Evolutionary conservation across 2,797 vertebrate species (phyloP).

Genomic region (Chaenodraco wilsoni): DNA sequence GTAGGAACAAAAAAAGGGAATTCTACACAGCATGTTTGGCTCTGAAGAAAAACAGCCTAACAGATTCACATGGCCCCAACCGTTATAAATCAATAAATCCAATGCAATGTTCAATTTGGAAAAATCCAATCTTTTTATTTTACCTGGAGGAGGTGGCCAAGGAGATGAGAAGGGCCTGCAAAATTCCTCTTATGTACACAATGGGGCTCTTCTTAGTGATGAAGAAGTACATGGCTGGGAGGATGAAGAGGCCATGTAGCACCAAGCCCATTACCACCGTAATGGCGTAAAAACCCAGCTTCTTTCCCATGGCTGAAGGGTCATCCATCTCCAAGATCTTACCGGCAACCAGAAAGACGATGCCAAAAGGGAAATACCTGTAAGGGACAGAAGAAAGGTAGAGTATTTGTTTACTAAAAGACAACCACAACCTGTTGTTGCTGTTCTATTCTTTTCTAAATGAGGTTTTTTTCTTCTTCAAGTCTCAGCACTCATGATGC

Average conservation of each 20-base stretch:
- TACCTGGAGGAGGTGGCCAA: slow-evolving; percentile 98
- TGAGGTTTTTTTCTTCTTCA: not conserved
- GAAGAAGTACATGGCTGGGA: slow-evolving; percentile 96
- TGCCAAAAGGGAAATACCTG: slow-evolving; percentile 98
- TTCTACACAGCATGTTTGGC: not conserved
- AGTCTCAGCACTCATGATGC: not conserved
- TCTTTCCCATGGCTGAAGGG: slow-evolving; percentile 94
- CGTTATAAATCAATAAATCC: not conserved
- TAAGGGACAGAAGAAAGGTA: not conserved
- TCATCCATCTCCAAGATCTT: slow-evolving; percentile 99
- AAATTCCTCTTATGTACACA: slow-evolving; percentile 95
- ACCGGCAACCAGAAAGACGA: slow-evolving; percentile 97
- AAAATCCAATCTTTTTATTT: not conserved
- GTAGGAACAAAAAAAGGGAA: too few relatives aligned
- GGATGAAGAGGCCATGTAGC: slow-evolving; percentile 94
- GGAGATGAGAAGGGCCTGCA: slow-evolving; percentile 97
- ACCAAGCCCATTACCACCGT: slow-evolving; percentile 95
- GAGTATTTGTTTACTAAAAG: not conserved
- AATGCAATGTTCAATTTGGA: not conserved
- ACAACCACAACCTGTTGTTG: not conserved
- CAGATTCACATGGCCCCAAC: not conserved
- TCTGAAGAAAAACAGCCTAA: not conserved
- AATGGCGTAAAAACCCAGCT: slow-evolving; percentile 95
- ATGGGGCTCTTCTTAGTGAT: slow-evolving; percentile 98
- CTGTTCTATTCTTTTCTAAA: not conserved